These are phyloP conservation scores for Caenorhabditis briggsae DNA, from an alignment of 1,140 invertebrate species.

Conservation along the genomic window DNA sequence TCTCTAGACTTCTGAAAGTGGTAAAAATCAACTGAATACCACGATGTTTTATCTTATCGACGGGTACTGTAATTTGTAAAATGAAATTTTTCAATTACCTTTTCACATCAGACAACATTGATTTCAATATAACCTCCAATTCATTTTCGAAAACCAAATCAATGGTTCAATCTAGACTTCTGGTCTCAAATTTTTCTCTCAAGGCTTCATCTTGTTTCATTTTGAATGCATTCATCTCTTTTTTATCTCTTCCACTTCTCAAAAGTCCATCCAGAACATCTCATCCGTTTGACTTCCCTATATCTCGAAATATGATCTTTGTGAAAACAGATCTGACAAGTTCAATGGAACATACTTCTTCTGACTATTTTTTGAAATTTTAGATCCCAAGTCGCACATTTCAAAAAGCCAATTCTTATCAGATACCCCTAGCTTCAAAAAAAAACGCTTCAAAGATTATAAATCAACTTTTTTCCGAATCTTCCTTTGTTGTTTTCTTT, in stretches of 20 bases:
- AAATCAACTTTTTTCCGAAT: conserved; percentile 18
- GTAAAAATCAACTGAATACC: no score
- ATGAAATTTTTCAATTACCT: no score
- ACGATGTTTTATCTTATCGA: no score
- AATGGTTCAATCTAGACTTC: no score
- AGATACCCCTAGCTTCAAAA: conserved; percentile 15
- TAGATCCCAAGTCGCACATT: conserved; percentile 29
- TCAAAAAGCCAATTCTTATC: conserved; percentile 20
- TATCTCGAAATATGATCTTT: conserved; percentile 35
- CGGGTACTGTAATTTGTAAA: no score
- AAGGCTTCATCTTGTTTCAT: no score
- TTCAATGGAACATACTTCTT: conserved; percentile 1
- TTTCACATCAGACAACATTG: no score
- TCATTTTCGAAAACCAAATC: no score
- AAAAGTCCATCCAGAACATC: neutral
- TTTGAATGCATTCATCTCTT: no score
- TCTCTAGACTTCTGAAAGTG: no score
- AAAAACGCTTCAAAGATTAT: conserved; percentile 13
- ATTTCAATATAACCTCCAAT: no score
- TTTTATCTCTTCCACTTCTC: neutral
- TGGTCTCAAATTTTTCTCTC: no score
- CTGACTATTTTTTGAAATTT: neutral
- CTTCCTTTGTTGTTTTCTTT: neutral
- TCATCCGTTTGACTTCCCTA: neutral
- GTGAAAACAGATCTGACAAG: neutral